Percentiles rank a stretch among this genome's conserved stretches.
phyloP scores from a whole-genome alignment of 1,140 invertebrate genomes.

The Drosophila trapezifrons region DNA sequence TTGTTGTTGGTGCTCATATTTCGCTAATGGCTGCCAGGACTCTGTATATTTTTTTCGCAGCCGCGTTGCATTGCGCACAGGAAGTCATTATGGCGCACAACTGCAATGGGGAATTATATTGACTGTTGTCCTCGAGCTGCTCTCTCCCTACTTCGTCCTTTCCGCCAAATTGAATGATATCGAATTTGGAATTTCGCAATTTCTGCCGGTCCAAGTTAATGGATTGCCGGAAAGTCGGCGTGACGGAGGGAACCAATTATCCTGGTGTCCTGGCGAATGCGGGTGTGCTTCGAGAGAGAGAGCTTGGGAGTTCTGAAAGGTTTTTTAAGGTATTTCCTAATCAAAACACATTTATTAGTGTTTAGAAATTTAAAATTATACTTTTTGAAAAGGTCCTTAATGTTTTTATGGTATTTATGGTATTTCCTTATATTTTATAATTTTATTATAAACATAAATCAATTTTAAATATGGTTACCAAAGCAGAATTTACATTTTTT shows the following conservation, averaged over 20 bases:
- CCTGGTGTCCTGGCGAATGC: background rate
- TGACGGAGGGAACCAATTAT: constrained; percentile 11
- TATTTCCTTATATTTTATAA: background rate
- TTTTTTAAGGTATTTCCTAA: background rate
- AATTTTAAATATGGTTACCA: background rate
- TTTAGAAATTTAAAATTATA: no score
- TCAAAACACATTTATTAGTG: no score
- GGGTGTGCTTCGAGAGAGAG: background rate
- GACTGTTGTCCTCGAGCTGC: constrained; percentile 46
- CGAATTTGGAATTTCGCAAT: constrained; percentile 58
- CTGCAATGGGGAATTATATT: constrained; percentile 77
- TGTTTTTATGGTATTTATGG: no score
- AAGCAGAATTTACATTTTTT: no score
- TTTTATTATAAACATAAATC: background rate
- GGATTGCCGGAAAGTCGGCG: constrained; percentile 36
- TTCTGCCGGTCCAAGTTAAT: constrained; percentile 55
- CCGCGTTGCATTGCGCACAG: constrained; percentile 66
- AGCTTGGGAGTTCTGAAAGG: background rate
- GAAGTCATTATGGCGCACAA: constrained; percentile 77
- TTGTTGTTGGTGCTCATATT: constrained; percentile 66
- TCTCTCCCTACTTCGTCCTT: constrained; percentile 2
- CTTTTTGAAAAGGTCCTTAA: no score
- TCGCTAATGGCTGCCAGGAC: constrained; percentile 80
- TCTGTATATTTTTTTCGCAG: constrained; percentile 24
- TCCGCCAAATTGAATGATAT: constrained; percentile 69